A percentile compares a stretch with the other conserved stretches of the same genome.
These are phyloP conservation scores for Leptinotarsa undecemlineata DNA, from an alignment of 1,140 invertebrate species.

Conservation along the genomic window DNA sequence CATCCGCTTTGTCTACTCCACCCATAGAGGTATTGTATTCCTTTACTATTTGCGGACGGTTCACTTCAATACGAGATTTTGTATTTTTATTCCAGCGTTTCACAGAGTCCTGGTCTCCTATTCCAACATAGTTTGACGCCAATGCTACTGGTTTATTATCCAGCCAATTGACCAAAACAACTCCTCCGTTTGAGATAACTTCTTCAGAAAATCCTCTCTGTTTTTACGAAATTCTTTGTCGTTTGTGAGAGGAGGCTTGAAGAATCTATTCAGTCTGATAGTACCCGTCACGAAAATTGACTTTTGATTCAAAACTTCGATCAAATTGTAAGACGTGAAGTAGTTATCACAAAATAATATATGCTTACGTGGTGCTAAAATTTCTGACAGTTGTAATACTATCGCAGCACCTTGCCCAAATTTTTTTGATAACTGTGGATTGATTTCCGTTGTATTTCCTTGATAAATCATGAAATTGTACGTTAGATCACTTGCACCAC, in stretches of 20 bases:
- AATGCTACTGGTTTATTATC: background rate
- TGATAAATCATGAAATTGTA: background rate
- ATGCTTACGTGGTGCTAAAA: background rate
- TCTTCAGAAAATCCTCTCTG: background rate
- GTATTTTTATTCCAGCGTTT: background rate
- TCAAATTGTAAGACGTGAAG: background rate
- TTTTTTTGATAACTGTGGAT: background rate
- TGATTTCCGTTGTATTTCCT: background rate
- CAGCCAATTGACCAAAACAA: background rate
- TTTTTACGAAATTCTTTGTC: background rate
- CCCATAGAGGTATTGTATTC: too few relatives aligned
- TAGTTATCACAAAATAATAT: background rate
- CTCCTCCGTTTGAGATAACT: background rate
- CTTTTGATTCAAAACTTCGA: background rate
- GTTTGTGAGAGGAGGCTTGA: background rate
- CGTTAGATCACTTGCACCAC: background rate
- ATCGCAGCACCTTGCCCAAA: background rate
- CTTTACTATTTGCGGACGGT: too few relatives aligned
- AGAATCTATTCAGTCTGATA: background rate
- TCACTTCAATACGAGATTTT: background rate
- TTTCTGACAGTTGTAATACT: background rate
- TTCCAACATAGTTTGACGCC: background rate
- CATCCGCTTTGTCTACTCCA: too few relatives aligned
- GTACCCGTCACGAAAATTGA: constrained; percentile 2
- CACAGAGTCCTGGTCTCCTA: background rate